These are phyloP conservation scores for Lutraria rhynchaena DNA, from an alignment of 1,140 invertebrate genomes.

Conservation along the genomic window DNA sequence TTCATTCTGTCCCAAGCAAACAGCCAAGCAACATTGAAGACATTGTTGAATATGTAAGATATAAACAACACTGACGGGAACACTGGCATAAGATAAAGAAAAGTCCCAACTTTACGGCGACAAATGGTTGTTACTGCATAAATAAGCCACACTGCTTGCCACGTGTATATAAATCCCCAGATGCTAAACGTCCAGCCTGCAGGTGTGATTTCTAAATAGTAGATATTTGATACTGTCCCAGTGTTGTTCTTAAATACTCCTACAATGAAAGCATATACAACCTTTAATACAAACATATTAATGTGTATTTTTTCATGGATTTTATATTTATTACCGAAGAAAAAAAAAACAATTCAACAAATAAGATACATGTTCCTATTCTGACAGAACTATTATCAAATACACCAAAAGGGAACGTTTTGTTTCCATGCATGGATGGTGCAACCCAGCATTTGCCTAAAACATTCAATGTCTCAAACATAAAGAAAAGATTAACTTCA, in stretches of 20 bases:
- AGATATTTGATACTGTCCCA: constrained; percentile 69
- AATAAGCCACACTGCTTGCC: constrained; percentile 72
- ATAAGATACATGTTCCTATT: neutral
- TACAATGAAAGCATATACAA: constrained; percentile 60
- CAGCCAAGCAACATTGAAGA: constrained; percentile 74
- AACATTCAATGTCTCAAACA: too few relatives aligned
- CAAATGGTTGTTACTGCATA: constrained; percentile 70
- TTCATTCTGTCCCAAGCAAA: constrained; percentile 75
- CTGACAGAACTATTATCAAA: neutral
- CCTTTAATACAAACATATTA: neutral
- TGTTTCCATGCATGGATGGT: too few relatives aligned
- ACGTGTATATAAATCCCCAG: constrained; percentile 78
- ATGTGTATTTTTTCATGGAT: neutral
- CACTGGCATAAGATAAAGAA: constrained; percentile 68
- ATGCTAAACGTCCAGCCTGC: constrained; percentile 77
- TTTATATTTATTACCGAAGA: neutral
- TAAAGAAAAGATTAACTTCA: too few relatives aligned
- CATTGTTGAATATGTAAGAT: constrained; percentile 67
- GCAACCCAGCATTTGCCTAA: too few relatives aligned
- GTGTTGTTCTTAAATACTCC: constrained; percentile 72
- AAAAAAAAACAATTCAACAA: neutral
- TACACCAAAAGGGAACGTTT: neutral
- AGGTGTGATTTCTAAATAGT: constrained; percentile 74
- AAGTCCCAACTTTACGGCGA: constrained; percentile 62
- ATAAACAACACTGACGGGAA: constrained; percentile 63